Evolutionary conservation across 1,140 invertebrate genomes (phyloP).

Genomic region (Physella acuta): DNA sequence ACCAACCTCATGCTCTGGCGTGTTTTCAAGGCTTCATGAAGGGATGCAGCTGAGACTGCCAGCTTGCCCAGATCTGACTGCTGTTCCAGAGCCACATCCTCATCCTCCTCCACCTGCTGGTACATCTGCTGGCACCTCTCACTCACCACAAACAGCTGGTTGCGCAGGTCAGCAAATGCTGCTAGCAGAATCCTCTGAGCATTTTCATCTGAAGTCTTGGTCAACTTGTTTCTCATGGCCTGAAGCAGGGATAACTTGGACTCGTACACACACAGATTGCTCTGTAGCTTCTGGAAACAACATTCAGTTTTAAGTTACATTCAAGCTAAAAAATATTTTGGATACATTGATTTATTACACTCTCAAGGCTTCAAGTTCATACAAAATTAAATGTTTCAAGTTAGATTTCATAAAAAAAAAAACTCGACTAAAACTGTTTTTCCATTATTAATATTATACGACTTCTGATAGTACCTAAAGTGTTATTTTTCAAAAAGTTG

Average conservation of each 20-base stretch:
- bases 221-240: conserved; percentile 69
- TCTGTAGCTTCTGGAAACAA: conserved; percentile 36
- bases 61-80: conserved; percentile 25
- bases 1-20: background rate
- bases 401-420: too few species aligned
- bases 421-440: too few species aligned
- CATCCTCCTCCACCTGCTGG: conserved; percentile 63
- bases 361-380: too few species aligned
- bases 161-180: conserved; percentile 70
- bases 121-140: conserved; percentile 76
- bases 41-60: conserved; percentile 16
- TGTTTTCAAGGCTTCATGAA: conserved; percentile 20
- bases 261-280: conserved; percentile 68
- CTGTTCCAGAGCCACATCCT: conserved; percentile 27
- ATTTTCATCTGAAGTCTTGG: conserved; percentile 69
- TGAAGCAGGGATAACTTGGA: conserved; percentile 69
- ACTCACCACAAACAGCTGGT: conserved; percentile 75
- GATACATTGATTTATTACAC: too few species aligned
- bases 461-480: too few species aligned
- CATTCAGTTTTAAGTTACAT: too few species aligned
- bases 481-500: too few species aligned
- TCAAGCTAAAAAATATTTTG: too few species aligned
- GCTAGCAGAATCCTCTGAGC: conserved; percentile 51
- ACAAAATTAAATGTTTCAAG: too few species aligned
- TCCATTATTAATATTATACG: too few species aligned